Evolutionary conservation across 2,797 vertebrate species (phyloP).

Genomic region (Graptemys geographica): DNA sequence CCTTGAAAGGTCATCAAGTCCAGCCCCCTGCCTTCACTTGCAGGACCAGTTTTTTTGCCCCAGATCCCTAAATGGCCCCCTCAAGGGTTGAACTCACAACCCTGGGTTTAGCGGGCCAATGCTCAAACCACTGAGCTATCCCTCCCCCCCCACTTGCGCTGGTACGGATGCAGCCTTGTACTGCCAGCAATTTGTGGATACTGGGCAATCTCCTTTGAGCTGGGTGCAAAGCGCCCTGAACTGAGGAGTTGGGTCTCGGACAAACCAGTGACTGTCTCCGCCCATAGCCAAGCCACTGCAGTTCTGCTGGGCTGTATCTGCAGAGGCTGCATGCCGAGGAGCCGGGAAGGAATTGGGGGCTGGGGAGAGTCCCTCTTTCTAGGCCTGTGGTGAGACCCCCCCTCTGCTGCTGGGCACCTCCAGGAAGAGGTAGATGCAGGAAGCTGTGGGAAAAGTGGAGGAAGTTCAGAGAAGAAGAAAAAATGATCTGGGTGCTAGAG

Average conservation of each 20-base stretch:
- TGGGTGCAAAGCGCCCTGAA: not conserved
- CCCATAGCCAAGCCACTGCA: not conserved
- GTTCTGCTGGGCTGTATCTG: not conserved
- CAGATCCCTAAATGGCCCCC: too few relatives aligned
- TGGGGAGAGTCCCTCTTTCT: not conserved
- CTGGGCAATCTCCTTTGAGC: not conserved
- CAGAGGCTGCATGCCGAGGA: not conserved
- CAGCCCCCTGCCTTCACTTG: too few relatives aligned
- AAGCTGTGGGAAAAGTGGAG: not conserved
- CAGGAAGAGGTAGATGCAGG: not conserved
- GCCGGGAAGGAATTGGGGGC: too few relatives aligned
- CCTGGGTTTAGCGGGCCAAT: too few relatives aligned
- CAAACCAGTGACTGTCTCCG: not conserved
- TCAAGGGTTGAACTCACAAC: too few relatives aligned
- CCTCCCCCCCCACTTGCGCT: too few relatives aligned
- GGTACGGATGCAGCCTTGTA: not conserved
- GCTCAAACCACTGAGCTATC: too few relatives aligned
- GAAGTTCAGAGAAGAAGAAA: not conserved
- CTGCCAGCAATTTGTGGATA: not conserved
- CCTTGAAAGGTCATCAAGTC: too few relatives aligned
- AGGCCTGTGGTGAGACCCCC: not conserved
- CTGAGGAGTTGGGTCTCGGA: not conserved
- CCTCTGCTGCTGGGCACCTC: not conserved
- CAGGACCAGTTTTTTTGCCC: too few relatives aligned
- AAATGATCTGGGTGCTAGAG: not conserved